Conservation (phyloP, 2,113 vertebrate species). For the Heptranchias perlo region DNA sequence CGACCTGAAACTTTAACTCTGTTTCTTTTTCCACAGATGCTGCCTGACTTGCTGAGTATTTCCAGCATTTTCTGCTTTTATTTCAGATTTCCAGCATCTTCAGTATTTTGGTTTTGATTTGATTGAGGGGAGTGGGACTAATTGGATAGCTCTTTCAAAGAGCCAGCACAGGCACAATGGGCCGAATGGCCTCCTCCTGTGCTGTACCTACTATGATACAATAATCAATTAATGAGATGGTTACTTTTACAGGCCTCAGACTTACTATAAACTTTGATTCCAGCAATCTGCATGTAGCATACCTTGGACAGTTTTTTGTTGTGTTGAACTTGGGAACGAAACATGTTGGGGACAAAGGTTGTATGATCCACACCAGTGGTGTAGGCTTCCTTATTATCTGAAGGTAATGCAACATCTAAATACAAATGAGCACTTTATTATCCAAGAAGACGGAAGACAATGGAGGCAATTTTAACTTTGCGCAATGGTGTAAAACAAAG, state of each 20-base stretch:
- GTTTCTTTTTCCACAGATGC: no score
- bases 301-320: background rate
- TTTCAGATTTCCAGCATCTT: no score
- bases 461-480: background rate
- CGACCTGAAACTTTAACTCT: no score
- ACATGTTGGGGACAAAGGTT: background rate
- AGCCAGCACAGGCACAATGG: no score
- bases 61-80: no score
- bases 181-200: no score
- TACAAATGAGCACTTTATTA: background rate
- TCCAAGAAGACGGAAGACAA: background rate
- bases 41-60: no score
- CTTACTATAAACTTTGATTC: background rate
- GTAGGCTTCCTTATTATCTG: background rate
- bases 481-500: background rate
- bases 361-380: background rate
- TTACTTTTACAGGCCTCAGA: background rate
- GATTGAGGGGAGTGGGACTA: no score
- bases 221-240: background rate
- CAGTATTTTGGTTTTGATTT: no score
- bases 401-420: background rate
- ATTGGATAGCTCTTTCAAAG: no score
- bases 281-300: background rate
- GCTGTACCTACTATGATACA: no score
- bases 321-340: background rate